Evolutionary conservation across 2,113 vertebrate species (phyloP), one percentile per base, ranked within the genome.

Genomic region (Cochlearius cochlearius): DNA sequence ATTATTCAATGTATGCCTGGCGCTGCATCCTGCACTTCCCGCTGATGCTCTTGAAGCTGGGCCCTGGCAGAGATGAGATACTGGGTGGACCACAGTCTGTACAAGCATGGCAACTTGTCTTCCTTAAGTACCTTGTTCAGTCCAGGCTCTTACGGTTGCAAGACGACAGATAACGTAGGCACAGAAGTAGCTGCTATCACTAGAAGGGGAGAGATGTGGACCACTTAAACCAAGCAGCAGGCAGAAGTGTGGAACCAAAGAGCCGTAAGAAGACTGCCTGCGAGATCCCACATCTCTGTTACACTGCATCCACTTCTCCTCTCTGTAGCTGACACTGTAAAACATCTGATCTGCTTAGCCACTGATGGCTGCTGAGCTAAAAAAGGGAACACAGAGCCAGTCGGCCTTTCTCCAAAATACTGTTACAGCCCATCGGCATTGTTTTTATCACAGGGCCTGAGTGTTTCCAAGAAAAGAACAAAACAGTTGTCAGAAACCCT

Each of bases 381-480:
- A 94, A 96, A 88, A 93, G 90, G 94, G 74, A 94, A 64, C 75
- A 73, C 20, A 29, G 56, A 92, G 62, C 29, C 50, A 49, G 63
- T 21, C 41, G 80, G 88, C 41, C 67, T 76, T 88, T 85, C 64
- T 84, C 85, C 83, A 76, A 62, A 89, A 64, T 21, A 36, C 11
- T 71, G 53, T 34, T 80, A 50, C 4, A 62, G 68, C 32, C 55
- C 66, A 69, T 18, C 4, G 5, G 68, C 59, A 38, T 41, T 79
- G 52, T 64, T 76, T 89, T 77, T 97, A 97, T 97, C 92, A 76
- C 81, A 79, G 59, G 26, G 78, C 66, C 53, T 45, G 88, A 97
- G 91, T 92, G 87, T 58, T 96, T 96, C 94, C 82, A 85, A 93
- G 85, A 95, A 97, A 94, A 96, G 88, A 94, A 93, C 85, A 92